Conservation (phyloP, 2,113 vertebrate genomes). For the Hemiscyllium ocellatum region DNA sequence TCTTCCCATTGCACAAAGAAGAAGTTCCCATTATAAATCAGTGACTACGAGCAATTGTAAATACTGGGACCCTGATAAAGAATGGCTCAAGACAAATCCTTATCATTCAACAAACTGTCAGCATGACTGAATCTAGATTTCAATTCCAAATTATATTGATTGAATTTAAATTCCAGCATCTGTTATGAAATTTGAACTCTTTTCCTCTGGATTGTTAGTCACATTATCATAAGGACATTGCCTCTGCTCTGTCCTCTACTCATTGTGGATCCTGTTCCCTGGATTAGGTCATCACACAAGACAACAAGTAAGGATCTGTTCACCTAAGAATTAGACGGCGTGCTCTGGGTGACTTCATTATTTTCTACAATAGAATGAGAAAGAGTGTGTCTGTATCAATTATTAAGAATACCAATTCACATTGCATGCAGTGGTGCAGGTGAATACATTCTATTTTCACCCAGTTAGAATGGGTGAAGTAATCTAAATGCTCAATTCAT, state of each 20-base stretch:
- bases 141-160: neutral
- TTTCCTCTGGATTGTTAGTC: neutral
- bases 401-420: neutral
- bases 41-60: neutral
- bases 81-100: neutral
- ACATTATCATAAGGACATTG: neutral
- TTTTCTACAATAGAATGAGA: neutral
- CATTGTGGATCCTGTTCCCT: neutral
- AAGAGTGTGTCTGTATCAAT: neutral
- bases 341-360: neutral
- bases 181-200: neutral
- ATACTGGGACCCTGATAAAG: neutral
- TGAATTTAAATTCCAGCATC: neutral
- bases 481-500: neutral
- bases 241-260: neutral
- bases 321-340: neutral
- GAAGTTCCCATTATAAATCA: neutral
- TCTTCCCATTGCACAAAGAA: neutral
- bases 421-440: neutral
- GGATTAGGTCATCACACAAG: neutral
- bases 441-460: conserved; percentile 1
- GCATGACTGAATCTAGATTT: neutral
- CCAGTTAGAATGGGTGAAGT: neutral
- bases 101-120: neutral
- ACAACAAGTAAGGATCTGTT: neutral